These are phyloP conservation scores for Macrotus californicus DNA, from an alignment of 2,113 vertebrate genomes.

Conservation along the genomic window DNA sequence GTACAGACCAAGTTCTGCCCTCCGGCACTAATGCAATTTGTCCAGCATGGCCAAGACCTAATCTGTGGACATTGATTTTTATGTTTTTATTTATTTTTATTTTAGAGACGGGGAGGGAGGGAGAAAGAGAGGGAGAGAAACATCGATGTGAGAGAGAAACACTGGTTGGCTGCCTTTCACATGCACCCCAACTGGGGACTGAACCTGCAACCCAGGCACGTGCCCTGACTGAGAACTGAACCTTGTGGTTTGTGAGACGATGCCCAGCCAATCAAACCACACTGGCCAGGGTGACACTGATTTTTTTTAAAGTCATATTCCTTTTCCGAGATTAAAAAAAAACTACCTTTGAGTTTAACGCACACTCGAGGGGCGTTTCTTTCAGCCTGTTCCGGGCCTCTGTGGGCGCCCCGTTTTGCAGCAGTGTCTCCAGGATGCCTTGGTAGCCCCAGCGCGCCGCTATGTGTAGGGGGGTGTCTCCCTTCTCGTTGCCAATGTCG, in stretches of 20 bases:
- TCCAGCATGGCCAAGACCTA: not conserved
- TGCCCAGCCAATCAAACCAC: too few species aligned
- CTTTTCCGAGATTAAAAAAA: not conserved
- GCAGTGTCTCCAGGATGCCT: constrained; percentile 90
- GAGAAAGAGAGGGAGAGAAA: too few species aligned
- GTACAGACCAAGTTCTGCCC: not conserved
- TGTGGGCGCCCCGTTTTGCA: constrained; percentile 92
- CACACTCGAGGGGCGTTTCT: constrained; percentile 89
- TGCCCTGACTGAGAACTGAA: too few species aligned
- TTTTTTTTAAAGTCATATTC: not conserved
- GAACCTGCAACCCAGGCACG: too few species aligned
- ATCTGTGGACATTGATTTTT: not conserved
- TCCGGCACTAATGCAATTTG: not conserved
- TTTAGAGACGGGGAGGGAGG: too few species aligned
- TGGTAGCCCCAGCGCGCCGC: constrained; percentile 97
- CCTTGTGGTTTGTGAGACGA: too few species aligned
- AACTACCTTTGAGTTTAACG: constrained; percentile 93
- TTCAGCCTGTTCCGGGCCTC: constrained; percentile 86
- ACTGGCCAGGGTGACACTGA: too few species aligned
- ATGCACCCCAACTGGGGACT: too few species aligned
- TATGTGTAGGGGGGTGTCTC: constrained; percentile 92
- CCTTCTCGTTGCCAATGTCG: constrained; percentile 93
- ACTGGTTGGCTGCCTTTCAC: too few species aligned
- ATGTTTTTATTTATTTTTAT: too few species aligned
- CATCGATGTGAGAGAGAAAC: too few species aligned